A percentile compares a stretch with the other conserved stretches of the same genome.
phyloP scores from a whole-genome alignment of 2,797 vertebrate species.

The Chanos chanos region DNA sequence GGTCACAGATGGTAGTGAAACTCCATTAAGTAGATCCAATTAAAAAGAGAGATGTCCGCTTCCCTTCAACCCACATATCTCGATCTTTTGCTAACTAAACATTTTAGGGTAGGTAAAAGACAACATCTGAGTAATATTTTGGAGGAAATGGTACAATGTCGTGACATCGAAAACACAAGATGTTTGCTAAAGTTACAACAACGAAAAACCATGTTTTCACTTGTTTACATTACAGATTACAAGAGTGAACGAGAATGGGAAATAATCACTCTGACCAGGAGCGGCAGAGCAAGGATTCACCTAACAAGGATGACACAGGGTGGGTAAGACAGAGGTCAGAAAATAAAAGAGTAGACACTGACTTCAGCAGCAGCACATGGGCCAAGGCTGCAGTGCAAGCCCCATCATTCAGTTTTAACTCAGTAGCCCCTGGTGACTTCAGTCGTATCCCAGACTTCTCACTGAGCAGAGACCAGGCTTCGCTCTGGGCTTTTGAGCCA shows the following conservation, averaged over 20 bases:
- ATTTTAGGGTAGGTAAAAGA: no score
- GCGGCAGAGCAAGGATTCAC: not conserved
- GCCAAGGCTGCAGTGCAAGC: constrained; percentile 20
- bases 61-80: no score
- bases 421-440: not conserved
- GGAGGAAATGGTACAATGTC: no score
- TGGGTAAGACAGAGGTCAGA: not conserved
- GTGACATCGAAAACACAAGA: no score
- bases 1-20: no score
- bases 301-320: not conserved
- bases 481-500: not conserved
- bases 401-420: no score
- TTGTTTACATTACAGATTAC: not conserved
- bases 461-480: not conserved
- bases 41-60: not conserved
- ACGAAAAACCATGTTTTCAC: no score
- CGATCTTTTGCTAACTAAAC: no score
- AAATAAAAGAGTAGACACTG: not conserved
- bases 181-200: no score
- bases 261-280: constrained; percentile 15
- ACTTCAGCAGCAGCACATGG: constrained; percentile 49
- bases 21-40: not conserved
- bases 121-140: no score
- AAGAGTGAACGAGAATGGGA: constrained; percentile 21
- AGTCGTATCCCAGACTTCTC: not conserved